Conservation (phyloP, 2,113 vertebrate genomes). For the Pterophyllum scalare region DNA sequence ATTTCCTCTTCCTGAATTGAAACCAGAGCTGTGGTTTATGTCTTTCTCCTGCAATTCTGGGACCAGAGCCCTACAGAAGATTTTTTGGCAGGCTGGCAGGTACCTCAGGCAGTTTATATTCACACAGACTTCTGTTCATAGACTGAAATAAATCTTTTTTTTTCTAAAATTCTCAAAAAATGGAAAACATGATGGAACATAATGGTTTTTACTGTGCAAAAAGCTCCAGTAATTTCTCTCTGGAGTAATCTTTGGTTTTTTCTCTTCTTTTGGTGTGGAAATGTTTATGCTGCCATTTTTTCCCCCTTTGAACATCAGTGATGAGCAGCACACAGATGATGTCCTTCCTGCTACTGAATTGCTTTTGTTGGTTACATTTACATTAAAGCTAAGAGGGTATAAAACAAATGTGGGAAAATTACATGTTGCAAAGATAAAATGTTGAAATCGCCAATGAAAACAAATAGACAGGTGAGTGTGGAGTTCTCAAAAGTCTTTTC, state of each 20-base stretch:
- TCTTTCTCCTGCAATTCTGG: slow-evolving; percentile 46
- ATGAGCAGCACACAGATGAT: not conserved
- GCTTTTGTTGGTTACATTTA: not conserved
- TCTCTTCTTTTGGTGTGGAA: slow-evolving; percentile 20
- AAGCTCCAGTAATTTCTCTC: slow-evolving; percentile 29
- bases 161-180: slow-evolving; percentile 24
- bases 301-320: not conserved
- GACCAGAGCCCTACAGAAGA: slow-evolving; percentile 38
- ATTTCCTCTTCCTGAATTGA: slow-evolving; percentile 53
- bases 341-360: not conserved
- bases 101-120: slow-evolving; percentile 54
- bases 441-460: not conserved
- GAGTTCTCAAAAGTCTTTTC: not conserved
- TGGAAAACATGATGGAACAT: slow-evolving; percentile 19
- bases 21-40: slow-evolving; percentile 53
- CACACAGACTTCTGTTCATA: slow-evolving; percentile 36
- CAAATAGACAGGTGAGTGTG: not conserved
- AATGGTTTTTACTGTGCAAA: slow-evolving; percentile 28
- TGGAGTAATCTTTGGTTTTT: slow-evolving; percentile 26
- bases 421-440: not conserved
- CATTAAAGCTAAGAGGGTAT: slow-evolving; percentile 1
- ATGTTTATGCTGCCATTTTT: slow-evolving; percentile 2
- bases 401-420: not conserved
- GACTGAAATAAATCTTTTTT: slow-evolving; percentile 39
- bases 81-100: slow-evolving; percentile 45